These are phyloP conservation scores for Glyptemys insculpta DNA, from an alignment of 2,797 vertebrate species.

Conservation along the genomic window DNA sequence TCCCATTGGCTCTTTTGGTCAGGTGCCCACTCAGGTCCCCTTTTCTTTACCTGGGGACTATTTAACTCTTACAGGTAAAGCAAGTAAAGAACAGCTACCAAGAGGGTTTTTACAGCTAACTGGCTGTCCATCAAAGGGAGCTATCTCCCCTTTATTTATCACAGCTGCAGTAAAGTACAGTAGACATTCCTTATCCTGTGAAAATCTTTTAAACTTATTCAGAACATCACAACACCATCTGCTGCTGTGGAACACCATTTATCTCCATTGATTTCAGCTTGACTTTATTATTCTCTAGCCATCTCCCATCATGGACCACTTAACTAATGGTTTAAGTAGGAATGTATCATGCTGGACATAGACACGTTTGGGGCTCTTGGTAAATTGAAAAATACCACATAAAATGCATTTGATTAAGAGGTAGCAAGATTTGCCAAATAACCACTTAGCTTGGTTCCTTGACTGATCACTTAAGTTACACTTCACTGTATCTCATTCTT, in stretches of 20 bases:
- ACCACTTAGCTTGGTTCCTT: neutral
- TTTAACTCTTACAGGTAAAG: no score
- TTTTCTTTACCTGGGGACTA: no score
- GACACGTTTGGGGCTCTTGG: neutral
- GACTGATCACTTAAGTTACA: neutral
- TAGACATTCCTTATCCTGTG: neutral
- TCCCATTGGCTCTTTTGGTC: no score
- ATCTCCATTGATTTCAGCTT: neutral
- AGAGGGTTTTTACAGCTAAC: no score
- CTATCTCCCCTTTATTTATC: no score
- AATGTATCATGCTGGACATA: neutral
- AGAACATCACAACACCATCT: neutral
- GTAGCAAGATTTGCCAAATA: neutral
- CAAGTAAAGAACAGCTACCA: no score
- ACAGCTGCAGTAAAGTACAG: neutral
- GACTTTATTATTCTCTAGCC: neutral
- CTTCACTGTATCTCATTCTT: neutral
- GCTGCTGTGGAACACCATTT: neutral
- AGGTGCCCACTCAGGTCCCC: no score
- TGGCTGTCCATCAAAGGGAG: no score
- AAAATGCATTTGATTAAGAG: neutral
- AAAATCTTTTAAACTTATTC: neutral
- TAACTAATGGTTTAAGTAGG: neutral
- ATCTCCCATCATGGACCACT: neutral
- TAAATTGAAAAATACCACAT: neutral